Percentiles rank a stretch among this genome's conserved stretches.
These are phyloP conservation scores for Mesocentrotus franciscanus DNA, from an alignment of 53 echinoderm and acorn worm species.

Conservation along the genomic window DNA sequence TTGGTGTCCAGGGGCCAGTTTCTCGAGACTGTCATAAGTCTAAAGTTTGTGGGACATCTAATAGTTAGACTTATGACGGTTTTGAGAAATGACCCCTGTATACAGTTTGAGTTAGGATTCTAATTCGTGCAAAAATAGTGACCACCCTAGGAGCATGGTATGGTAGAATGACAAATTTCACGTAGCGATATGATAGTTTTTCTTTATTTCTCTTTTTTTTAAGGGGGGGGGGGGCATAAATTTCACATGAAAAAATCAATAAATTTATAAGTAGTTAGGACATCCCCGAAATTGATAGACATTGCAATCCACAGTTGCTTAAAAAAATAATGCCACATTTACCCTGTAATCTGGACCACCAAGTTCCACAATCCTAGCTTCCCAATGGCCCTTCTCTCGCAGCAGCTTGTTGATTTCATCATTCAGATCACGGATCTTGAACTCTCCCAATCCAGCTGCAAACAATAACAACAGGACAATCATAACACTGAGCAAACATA, in stretches of 20 bases:
- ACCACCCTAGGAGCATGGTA: background rate
- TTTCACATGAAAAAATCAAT: no score
- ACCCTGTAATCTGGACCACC: constrained; percentile 97
- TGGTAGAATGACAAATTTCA: background rate
- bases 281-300: background rate
- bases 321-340: background rate
- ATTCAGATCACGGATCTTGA: constrained; percentile 92
- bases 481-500: background rate
- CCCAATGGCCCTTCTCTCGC: constrained; percentile 96
- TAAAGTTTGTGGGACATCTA: no score
- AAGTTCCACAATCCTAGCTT: constrained; percentile 92
- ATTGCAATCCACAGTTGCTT: background rate
- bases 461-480: background rate
- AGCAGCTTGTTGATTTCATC: constrained; percentile 99
- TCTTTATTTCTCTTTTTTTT: no score
- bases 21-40: no score
- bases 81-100: background rate
- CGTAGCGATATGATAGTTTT: no score
- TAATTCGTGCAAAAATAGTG: background rate
- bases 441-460: constrained; percentile 96
- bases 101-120: background rate
- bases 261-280: background rate
- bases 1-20: background rate
- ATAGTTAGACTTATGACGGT: no score
- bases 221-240: no score